A percentile compares a stretch with the other conserved stretches of the same genome.
Conservation (phyloP, 2,888 invertebrate genomes). For the Cecidostiba fungosa region DNA sequence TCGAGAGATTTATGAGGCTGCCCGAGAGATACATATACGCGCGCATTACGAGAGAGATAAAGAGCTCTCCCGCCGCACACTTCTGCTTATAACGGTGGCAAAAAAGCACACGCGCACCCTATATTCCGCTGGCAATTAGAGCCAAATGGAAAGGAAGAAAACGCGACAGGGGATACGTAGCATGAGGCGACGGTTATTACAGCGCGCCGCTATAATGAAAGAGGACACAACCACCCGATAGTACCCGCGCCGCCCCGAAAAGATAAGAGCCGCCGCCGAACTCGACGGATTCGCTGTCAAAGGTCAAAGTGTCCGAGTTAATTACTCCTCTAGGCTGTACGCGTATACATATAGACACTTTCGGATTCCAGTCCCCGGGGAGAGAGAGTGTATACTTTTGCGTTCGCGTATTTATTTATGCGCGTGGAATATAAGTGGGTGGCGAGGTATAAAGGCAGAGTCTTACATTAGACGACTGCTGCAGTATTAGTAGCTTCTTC, state of each 20-base stretch:
- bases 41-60: background rate
- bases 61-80: background rate
- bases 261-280: constrained; percentile 38
- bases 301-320: background rate
- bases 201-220: constrained; percentile 24
- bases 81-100: background rate
- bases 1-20: background rate
- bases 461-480: background rate
- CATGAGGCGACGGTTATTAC: constrained; percentile 18
- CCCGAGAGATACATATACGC: background rate
- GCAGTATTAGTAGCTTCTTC: background rate
- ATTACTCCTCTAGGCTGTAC: background rate
- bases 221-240: constrained; percentile 26
- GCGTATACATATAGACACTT: background rate
- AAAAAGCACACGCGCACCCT: background rate
- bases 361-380: background rate
- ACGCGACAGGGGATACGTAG: background rate
- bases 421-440: background rate
- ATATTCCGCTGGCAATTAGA: constrained; percentile 27
- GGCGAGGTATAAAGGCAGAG: background rate
- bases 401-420: background rate
- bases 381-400: background rate
- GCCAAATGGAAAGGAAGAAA: constrained; percentile 33
- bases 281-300: constrained; percentile 32
- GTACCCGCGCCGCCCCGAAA: background rate